Percentiles rank a stretch among this genome's conserved stretches.
Evolutionary conservation across 2,797 vertebrate species (phyloP).

Genomic region (Anomalospiza imberbis): DNA sequence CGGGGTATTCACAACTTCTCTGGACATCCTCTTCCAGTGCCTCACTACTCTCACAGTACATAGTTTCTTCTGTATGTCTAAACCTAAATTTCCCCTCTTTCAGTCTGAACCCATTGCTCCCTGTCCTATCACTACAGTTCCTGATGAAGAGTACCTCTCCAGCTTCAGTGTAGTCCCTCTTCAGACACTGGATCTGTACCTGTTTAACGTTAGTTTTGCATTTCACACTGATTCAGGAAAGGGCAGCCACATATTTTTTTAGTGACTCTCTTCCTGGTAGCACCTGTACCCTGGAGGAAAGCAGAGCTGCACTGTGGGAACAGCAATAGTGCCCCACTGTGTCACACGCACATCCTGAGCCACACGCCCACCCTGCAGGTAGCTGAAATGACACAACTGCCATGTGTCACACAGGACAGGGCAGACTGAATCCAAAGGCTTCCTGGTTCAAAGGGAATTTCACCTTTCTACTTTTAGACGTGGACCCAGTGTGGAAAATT

Average conservation of each 20-base stretch:
- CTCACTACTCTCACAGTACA: neutral
- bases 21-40: neutral
- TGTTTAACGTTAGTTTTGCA: neutral
- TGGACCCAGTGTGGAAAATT: neutral
- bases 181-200: neutral
- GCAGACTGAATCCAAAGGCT: neutral
- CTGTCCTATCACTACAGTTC: neutral
- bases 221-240: neutral
- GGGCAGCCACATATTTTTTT: neutral
- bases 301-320: neutral
- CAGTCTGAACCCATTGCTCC: neutral
- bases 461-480: neutral
- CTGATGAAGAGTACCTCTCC: neutral
- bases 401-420: neutral
- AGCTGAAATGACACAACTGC: neutral
- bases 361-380: neutral
- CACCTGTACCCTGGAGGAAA: neutral
- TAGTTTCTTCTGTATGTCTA: neutral
- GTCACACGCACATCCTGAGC: neutral
- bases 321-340: fast-evolving
- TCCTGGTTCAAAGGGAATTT: neutral
- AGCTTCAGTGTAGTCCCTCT: neutral
- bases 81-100: neutral
- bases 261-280: neutral
- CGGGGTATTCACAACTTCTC: neutral